Conservation (phyloP, 1,140 invertebrate species). For the Calephelis nemesis region DNA sequence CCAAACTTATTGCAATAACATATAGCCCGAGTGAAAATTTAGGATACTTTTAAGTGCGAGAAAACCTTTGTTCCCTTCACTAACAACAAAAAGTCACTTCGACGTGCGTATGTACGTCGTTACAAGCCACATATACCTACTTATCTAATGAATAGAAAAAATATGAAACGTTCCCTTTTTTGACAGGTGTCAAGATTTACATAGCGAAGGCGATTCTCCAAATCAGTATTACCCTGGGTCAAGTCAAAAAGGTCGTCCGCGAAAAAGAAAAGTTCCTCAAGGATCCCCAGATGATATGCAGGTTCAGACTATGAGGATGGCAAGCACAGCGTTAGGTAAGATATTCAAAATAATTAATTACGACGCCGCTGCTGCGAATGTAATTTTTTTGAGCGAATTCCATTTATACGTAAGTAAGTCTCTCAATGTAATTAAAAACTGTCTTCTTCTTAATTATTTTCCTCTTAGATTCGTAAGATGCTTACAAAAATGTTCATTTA, state of each 20-base stretch:
- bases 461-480: slow-evolving; percentile 34
- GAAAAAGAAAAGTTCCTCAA: slow-evolving; percentile 86
- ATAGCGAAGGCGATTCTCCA: slow-evolving; percentile 80
- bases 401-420: slow-evolving; percentile 30
- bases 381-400: slow-evolving; percentile 38
- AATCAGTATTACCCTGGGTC: slow-evolving; percentile 81
- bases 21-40: too few species aligned
- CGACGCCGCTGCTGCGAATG: slow-evolving; percentile 30
- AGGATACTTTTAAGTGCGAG: too few species aligned
- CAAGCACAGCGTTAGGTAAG: slow-evolving; percentile 85
- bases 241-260: slow-evolving; percentile 87
- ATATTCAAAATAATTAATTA: slow-evolving; percentile 12
- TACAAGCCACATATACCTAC: too few species aligned
- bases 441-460: slow-evolving; percentile 41
- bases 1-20: too few species aligned
- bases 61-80: too few species aligned
- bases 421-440: slow-evolving; percentile 43
- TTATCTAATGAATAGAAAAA: too few species aligned
- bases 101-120: too few species aligned
- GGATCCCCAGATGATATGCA: slow-evolving; percentile 82
- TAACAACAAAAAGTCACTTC: too few species aligned
- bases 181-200: slow-evolving; percentile 67
- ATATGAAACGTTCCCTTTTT: background rate
- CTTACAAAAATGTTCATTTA: slow-evolving; percentile 36
- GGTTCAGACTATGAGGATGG: slow-evolving; percentile 84